Evolutionary conservation across 2,888 invertebrate genomes (phyloP).

Genomic region (Lomographa bimaculata): DNA sequence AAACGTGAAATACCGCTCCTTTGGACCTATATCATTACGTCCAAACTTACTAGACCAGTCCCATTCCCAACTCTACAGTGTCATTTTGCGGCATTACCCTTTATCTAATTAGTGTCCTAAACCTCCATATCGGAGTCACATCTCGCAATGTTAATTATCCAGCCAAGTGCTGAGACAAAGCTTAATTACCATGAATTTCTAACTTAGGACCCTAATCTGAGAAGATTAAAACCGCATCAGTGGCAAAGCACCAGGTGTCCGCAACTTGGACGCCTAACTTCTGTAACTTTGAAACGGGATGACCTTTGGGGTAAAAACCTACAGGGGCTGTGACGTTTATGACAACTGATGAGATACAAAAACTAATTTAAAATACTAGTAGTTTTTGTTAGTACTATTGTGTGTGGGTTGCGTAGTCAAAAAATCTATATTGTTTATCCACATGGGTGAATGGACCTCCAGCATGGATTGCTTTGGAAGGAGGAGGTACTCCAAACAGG

Average conservation of each 20-base stretch:
- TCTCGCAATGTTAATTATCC: slow-evolving; percentile 7
- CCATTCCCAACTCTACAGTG: too few species aligned
- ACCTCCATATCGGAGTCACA: slow-evolving; percentile 3
- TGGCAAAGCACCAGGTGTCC: slow-evolving; percentile 17
- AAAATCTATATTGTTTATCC: too few species aligned
- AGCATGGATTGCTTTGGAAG: too few species aligned
- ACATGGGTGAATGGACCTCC: too few species aligned
- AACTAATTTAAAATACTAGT: too few species aligned
- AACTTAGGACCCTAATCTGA: slow-evolving; percentile 11
- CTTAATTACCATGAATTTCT: slow-evolving; percentile 14
- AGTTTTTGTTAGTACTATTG: too few species aligned
- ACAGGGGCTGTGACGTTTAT: not conserved
- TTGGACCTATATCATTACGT: too few species aligned
- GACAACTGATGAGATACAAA: too few species aligned
- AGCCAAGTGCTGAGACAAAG: slow-evolving; percentile 5
- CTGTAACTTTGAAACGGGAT: slow-evolving; percentile 7
- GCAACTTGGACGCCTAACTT: slow-evolving; percentile 18
- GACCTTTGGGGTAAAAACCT: slow-evolving; percentile 12
- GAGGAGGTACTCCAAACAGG: too few species aligned
- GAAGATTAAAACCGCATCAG: slow-evolving; percentile 21
- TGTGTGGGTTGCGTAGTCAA: too few species aligned
- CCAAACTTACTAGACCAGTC: too few species aligned
- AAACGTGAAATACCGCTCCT: too few species aligned
- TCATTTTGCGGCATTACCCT: not conserved
- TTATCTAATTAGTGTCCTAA: not conserved